Base-by-base conservation (phyloP, 2,113 vertebrate species). In the Grammomys surdaster region DNA sequence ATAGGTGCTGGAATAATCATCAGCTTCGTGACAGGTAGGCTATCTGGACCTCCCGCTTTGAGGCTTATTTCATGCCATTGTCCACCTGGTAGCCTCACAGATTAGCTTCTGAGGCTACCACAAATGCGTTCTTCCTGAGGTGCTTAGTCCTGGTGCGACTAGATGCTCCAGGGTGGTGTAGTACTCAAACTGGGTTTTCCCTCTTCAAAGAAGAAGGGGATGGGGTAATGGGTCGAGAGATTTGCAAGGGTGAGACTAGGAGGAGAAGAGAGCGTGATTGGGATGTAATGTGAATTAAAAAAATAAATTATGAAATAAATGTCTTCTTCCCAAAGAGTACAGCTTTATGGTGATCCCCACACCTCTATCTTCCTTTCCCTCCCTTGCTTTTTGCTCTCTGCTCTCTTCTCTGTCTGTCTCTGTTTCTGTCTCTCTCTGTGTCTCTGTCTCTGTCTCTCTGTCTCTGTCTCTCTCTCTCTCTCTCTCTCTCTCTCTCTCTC, bases 1-100 rank as follows among this genome's bases (percentile, higher is more conserved):
- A 72, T 98, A 54, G 76, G 96, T 54, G 58, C 92, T 6, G 99
- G 98, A 7, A 28, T 99, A 7, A 13, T 99, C 91, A 99, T 99
- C 93, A 99, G 98, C 97, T 98, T 98, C 80, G 0, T 98, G 91
- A 99, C 99, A 98, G 99, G 99, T 99, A 70, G 56, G 98, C 98
- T 88, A 4, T 4, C 7, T 60, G 31, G 8, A 2, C 17, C n/a
- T 0, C 40, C 70, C 16, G 65, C 16, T 69, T 80, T 67, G 31
- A 3, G 3, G 17, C 26, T 16, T 46, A n/a, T 7, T 58, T 81
- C 11, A 26, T 24, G 1, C 19, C 28, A 17, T 48, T 46, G 43
- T 20, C 0, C 8, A 33, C 20, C 13, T 43, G 7, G 1, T 3
- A 88, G 2, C n/a, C 67, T 73, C n/a, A 43, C 1, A 28, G 8